Evolutionary conservation across 2,113 vertebrate genomes (phyloP).

Genomic region (Crocuta crocuta): DNA sequence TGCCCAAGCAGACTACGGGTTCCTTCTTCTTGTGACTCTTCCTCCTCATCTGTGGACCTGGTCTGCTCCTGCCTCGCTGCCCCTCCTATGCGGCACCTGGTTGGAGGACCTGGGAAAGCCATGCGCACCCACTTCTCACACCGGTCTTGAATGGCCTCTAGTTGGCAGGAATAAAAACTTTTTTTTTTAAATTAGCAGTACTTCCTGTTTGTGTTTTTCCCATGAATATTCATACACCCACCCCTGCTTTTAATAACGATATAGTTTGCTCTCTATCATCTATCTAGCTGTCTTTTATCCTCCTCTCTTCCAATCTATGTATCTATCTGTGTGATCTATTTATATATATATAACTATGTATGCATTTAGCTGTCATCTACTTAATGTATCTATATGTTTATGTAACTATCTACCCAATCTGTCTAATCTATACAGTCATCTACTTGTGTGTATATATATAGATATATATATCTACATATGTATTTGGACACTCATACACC

Average conservation of each 20-base stretch:
- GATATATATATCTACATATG: background rate
- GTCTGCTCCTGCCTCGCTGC: background rate
- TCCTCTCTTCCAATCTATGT: background rate
- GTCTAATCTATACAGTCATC: background rate
- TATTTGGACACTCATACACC: background rate
- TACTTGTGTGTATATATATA: background rate
- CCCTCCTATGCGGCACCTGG: background rate
- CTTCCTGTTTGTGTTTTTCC: background rate
- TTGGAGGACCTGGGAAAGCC: background rate
- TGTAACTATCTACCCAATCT: background rate
- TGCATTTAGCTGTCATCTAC: background rate
- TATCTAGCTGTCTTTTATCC: background rate
- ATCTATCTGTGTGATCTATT: background rate
- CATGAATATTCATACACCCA: background rate
- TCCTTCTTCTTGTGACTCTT: background rate
- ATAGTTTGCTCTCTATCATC: background rate
- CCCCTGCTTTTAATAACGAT: background rate
- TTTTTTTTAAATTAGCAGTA: background rate
- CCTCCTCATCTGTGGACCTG: background rate
- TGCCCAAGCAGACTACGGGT: background rate
- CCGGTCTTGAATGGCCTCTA: background rate
- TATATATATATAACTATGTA: background rate
- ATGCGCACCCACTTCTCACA: background rate
- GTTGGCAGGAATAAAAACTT: constrained; percentile 68
- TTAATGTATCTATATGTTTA: background rate